Evolutionary conservation across 2,113 vertebrate species (phyloP).

Genomic region (Natator depressus): DNA sequence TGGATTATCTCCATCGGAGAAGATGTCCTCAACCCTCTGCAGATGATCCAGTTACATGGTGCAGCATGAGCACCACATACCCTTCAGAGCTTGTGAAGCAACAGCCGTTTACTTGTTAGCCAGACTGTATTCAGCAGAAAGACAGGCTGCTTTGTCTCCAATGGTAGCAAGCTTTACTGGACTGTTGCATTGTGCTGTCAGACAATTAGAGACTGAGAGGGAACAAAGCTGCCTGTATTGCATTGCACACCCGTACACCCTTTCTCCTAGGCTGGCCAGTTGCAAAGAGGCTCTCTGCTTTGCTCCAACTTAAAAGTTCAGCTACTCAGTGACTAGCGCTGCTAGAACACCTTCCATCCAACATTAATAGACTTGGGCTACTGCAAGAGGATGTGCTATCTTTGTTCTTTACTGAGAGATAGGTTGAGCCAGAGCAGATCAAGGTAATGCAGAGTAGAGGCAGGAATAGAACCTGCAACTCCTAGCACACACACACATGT

Average conservation of each 20-base stretch:
- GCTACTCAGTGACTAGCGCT: neutral
- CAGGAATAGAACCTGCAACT: constrained; percentile 17
- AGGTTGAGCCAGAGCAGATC: neutral
- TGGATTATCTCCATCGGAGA: neutral
- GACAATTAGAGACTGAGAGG: fast-evolving
- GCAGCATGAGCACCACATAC: neutral
- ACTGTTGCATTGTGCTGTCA: neutral
- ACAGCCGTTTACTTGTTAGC: neutral
- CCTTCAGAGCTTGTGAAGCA: neutral
- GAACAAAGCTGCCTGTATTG: neutral
- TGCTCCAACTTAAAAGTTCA: neutral
- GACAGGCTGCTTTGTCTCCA: neutral
- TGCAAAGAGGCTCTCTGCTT: neutral
- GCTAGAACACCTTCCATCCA: neutral
- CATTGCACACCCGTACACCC: neutral
- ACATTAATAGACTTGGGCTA: neutral
- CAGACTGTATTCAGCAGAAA: neutral
- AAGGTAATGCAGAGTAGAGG: neutral
- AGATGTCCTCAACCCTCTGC: neutral
- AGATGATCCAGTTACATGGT: neutral
- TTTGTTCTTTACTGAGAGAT: neutral
- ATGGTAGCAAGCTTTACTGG: neutral
- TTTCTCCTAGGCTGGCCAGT: neutral
- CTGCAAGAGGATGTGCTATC: neutral
- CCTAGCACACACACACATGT: neutral